phyloP scores from a whole-genome alignment of 2,888 invertebrate species.

The Tipula confusa region DNA sequence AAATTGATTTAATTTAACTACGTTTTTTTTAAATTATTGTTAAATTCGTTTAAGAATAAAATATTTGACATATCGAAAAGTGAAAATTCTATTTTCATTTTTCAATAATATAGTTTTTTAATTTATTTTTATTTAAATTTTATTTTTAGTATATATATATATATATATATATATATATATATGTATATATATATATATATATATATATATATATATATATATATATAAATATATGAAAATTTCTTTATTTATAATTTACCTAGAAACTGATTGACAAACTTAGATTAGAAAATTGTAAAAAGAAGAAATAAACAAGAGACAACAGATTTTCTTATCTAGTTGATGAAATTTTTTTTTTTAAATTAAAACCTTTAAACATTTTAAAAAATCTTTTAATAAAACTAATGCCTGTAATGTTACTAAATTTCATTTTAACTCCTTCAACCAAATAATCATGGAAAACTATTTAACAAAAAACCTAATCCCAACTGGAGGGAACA shows the following conservation, averaged over 20 bases:
- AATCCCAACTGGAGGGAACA: background rate
- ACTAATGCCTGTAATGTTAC: background rate
- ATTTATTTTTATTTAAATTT: background rate
- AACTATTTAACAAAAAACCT: background rate
- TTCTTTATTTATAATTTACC: too few relatives aligned
- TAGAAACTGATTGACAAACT: background rate
- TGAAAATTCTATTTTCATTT: background rate
- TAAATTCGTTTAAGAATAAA: background rate
- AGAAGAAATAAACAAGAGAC: background rate
- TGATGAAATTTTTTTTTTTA: background rate
- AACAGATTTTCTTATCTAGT: background rate
- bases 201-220: too few relatives aligned
- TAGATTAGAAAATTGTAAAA: slow-evolving; percentile 14
- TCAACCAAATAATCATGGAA: background rate
- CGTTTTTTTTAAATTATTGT: background rate
- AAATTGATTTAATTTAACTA: background rate
- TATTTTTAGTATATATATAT: too few relatives aligned
- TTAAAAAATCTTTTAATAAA: background rate
- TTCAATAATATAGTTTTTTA: background rate
- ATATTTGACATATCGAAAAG: slow-evolving; percentile 13
- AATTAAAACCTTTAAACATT: background rate
- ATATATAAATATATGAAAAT: too few relatives aligned
- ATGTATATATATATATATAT: too few relatives aligned
- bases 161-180: too few relatives aligned
- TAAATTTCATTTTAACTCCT: background rate